Conservation (phyloP, 2,888 invertebrate species). For the Teleogryllus oceanicus region DNA sequence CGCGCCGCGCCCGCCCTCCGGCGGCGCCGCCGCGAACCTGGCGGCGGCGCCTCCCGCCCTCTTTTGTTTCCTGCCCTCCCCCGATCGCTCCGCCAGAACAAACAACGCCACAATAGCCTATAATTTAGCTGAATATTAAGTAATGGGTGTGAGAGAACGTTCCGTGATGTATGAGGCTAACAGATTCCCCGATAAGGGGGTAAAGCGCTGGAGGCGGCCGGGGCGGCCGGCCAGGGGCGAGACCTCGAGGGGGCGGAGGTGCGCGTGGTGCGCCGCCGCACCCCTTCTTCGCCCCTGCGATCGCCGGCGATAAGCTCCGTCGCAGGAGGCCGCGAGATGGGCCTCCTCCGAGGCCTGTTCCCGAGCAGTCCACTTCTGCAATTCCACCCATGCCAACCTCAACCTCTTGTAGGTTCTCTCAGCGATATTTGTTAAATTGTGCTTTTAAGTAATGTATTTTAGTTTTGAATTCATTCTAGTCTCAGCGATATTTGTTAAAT, state of each 20-base stretch:
- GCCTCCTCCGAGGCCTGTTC: no score
- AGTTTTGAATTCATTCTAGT: no score
- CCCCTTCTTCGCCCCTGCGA: not conserved
- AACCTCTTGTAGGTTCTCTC: no score
- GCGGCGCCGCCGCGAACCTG: not conserved
- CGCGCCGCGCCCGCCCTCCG: not conserved
- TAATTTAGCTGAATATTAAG: slow-evolving; percentile 18
- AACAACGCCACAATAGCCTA: slow-evolving; percentile 18
- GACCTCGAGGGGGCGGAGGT: not conserved
- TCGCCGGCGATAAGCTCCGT: not conserved
- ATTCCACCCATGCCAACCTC: no score
- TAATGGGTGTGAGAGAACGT: slow-evolving; percentile 10
- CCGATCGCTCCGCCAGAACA: slow-evolving; percentile 18
- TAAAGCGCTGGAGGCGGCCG: not conserved
- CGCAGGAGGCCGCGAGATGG: no score
- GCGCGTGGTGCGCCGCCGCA: not conserved
- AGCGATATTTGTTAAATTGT: no score
- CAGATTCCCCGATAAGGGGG: slow-evolving; percentile 1
- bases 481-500: no score
- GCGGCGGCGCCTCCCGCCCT: not conserved
- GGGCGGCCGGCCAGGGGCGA: no score
- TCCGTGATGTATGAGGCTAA: slow-evolving; percentile 18
- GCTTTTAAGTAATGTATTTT: no score
- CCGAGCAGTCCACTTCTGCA: no score
- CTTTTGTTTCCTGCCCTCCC: slow-evolving; percentile 18